phyloP scores from a whole-genome alignment of 2,113 vertebrate genomes.

The Corvus cornix region DNA sequence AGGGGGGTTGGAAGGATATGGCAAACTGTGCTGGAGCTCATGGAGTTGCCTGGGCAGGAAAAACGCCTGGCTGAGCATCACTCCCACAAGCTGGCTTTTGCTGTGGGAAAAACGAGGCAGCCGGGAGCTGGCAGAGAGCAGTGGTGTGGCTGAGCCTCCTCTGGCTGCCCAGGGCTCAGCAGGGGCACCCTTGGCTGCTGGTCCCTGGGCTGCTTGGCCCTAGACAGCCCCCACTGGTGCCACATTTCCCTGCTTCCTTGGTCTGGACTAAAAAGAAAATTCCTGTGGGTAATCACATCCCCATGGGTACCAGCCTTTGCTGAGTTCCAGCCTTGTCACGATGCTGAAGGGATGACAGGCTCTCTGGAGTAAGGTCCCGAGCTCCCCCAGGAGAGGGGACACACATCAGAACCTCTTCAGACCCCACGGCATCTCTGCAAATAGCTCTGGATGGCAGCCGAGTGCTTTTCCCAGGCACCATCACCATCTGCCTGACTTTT shows the following conservation, averaged over 20 bases:
- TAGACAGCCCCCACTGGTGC: rapidly evolving
- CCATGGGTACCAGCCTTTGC: neutral
- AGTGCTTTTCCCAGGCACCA: neutral
- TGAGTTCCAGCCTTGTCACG: neutral
- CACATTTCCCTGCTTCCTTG: neutral
- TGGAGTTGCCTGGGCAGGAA: rapidly evolving
- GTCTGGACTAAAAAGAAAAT: neutral
- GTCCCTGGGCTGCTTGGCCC: neutral
- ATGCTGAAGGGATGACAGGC: neutral
- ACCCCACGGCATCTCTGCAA: neutral
- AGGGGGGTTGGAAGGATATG: neutral
- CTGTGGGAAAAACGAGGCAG: neutral
- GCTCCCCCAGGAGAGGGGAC: neutral
- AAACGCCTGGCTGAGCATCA: neutral
- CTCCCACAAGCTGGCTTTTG: rapidly evolving
- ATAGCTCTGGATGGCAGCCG: neutral
- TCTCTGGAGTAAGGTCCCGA: neutral
- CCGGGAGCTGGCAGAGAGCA: rapidly evolving
- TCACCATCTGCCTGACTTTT: neutral
- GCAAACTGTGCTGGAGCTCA: rapidly evolving
- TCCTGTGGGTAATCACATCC: too few species aligned
- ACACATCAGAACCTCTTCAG: neutral
- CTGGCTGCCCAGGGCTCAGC: neutral
- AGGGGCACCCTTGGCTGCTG: neutral
- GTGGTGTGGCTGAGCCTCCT: neutral